Conservation (phyloP, 1,140 invertebrate species). For the Lysiphlebus fabarum region DNA sequence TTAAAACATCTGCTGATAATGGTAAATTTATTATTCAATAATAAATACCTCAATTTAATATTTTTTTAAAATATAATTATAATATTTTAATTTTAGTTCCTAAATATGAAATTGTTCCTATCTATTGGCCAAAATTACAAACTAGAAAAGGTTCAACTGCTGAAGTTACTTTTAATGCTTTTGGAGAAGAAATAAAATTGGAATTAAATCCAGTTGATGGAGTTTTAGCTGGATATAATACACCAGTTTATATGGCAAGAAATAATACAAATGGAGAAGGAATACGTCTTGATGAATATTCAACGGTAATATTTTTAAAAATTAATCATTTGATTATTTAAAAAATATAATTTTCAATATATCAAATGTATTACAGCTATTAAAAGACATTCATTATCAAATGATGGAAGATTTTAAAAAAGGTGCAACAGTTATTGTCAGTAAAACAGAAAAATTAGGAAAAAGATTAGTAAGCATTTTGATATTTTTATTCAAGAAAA, state of each 20-base stretch:
- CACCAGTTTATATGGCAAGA: constrained; percentile 13
- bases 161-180: constrained; percentile 11
- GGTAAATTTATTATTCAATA: neutral
- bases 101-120: constrained; percentile 15
- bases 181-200: constrained; percentile 16
- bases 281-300: neutral
- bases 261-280: no score
- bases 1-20: neutral
- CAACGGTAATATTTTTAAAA: neutral
- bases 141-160: constrained; percentile 4
- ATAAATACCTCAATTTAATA: neutral
- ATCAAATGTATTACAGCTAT: neutral
- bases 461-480: neutral
- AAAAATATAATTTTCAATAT: neutral
- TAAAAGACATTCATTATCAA: neutral
- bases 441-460: neutral
- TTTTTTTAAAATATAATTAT: neutral
- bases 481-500: neutral
- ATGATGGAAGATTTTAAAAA: constrained; percentile 1
- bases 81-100: constrained; percentile 15
- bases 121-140: constrained; percentile 16
- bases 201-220: constrained; percentile 20
- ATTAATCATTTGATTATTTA: neutral
- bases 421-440: neutral
- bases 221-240: constrained; percentile 14